Base-by-base conservation (phyloP, 2,113 vertebrate species). In the Alosa alosa region DNA sequence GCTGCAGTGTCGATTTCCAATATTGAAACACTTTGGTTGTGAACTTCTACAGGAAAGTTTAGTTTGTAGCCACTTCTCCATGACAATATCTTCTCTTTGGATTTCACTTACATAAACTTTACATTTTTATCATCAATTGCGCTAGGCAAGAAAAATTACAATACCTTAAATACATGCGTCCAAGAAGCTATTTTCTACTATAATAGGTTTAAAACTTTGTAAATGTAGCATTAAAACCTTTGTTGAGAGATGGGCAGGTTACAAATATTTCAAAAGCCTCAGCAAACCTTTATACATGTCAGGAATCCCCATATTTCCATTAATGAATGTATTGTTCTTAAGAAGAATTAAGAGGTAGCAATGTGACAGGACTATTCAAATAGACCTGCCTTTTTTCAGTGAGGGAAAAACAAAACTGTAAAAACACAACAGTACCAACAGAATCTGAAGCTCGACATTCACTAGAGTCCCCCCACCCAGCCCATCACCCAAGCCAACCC, bases 271-370 rank as follows among this genome's bases (percentile, higher is more conserved):
- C 91, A 90, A 93, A 87, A 93, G 93, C 94, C 91, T 92, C 90
- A 93, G 93, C 83, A 88, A 88, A 95, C 91, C 93, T 95, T 95
- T 93, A 94, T 93, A 94, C 90, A 78, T 78, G 72, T 88, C 64
- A 92, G 85, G 87, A 90, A 94, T 90, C 86, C 84, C 68, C 83
- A 68, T 84, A 81, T 81, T 93, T 94, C 93, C 93, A 92, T 91
- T 94, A 95, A 89, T 88, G 85, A 91, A 91, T 91, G 91, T 93
- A 95, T 92, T 95, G 94, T 94, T 96, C 94, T 96, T 92, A 93
- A 93, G 72, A 78, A 78, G 95, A 96, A 90, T 90, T 92, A 90
- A 96, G 96, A 97, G 96, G 96, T 97, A 97, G 96, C 94, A 96
- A 96, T 93, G 93, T 93, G 93, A 92, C 85, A 86, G 89, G 90